A percentile compares a stretch with the other conserved stretches of the same genome.
Evolutionary conservation across 2,797 vertebrate species (phyloP).

Genomic region (Pogonophryne albipinna): DNA sequence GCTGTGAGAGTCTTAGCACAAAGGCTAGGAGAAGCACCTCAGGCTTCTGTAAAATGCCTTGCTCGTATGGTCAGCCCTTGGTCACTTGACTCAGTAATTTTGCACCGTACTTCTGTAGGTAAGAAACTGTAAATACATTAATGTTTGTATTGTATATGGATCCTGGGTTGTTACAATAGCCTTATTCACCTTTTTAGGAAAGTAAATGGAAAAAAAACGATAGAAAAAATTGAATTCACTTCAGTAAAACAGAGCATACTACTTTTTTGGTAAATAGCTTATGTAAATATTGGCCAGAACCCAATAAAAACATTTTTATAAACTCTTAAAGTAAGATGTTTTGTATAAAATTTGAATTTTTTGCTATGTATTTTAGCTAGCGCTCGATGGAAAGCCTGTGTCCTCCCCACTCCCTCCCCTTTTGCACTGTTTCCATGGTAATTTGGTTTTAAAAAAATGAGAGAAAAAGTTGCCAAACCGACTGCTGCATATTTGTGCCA

Average conservation of each 20-base stretch:
- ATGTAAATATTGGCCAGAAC: slow-evolving; percentile 96
- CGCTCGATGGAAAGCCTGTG: slow-evolving; percentile 94
- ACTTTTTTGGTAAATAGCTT: slow-evolving; percentile 98
- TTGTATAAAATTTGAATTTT: slow-evolving; percentile 99
- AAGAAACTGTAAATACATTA: slow-evolving; percentile 98
- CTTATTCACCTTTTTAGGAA: slow-evolving; percentile 98
- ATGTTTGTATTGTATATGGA: slow-evolving; percentile 97
- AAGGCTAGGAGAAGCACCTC: slow-evolving; percentile 78
- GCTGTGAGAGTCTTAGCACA: slow-evolving; percentile 67
- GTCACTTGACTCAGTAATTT: slow-evolving; percentile 94
- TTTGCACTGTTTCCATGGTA: slow-evolving; percentile 96
- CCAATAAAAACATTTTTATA: slow-evolving; percentile 92
- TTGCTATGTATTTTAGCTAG: slow-evolving; percentile 99
- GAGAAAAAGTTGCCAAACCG: slow-evolving; percentile 97
- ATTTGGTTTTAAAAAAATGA: slow-evolving; percentile 82
- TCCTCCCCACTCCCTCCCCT: slow-evolving; percentile 90
- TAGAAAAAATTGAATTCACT: slow-evolving; percentile 76
- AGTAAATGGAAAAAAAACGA: slow-evolving; percentile 84
- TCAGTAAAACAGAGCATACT: slow-evolving; percentile 84
- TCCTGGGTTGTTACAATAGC: slow-evolving; percentile 98
- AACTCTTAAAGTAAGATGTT: slow-evolving; percentile 98
- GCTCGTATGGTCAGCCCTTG: slow-evolving; percentile 94
- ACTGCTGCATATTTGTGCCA: slow-evolving; percentile 99
- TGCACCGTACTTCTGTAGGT: slow-evolving; percentile 95
- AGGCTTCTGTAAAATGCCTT: slow-evolving; percentile 99